These are phyloP conservation scores for Tridacna gigas DNA, from an alignment of 2,888 invertebrate species.

Conservation along the genomic window DNA sequence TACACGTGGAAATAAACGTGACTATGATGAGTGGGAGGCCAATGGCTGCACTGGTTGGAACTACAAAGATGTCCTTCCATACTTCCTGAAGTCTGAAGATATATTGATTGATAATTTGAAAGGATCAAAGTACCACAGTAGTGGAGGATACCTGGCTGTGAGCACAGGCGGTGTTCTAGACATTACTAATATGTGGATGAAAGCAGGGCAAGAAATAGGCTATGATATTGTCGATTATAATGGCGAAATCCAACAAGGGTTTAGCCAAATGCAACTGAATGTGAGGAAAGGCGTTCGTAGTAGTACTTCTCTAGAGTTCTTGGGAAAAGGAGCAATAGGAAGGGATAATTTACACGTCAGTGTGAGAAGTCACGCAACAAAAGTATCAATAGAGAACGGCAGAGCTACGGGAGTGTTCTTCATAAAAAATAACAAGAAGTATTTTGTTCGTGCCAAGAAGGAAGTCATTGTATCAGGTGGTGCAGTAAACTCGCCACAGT, in stretches of 20 bases:
- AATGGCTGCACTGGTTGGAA: slow-evolving; percentile 54
- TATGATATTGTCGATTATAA: slow-evolving; percentile 56
- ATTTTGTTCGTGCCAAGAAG: slow-evolving; percentile 68
- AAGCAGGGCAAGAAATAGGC: slow-evolving; percentile 56
- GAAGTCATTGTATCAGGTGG: slow-evolving; percentile 83
- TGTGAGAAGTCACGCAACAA: slow-evolving; percentile 65
- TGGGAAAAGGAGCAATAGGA: slow-evolving; percentile 41
- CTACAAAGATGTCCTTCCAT: slow-evolving; percentile 58
- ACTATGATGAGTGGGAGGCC: slow-evolving; percentile 57
- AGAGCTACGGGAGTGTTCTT: slow-evolving; percentile 75
- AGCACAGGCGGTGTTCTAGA: slow-evolving; percentile 52
- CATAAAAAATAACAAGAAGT: slow-evolving; percentile 62
- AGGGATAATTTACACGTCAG: slow-evolving; percentile 54
- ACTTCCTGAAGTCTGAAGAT: slow-evolving; percentile 61
- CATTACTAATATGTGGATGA: slow-evolving; percentile 43
- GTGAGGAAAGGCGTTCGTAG: slow-evolving; percentile 48
- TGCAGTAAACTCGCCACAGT: slow-evolving; percentile 82
- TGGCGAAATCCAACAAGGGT: slow-evolving; percentile 50
- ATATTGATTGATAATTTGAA: slow-evolving; percentile 51
- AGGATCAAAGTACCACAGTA: slow-evolving; percentile 54
- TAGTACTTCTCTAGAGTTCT: slow-evolving; percentile 54
- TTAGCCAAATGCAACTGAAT: slow-evolving; percentile 50
- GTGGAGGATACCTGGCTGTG: slow-evolving; percentile 52
- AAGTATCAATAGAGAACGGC: slow-evolving; percentile 72
- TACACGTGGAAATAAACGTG: slow-evolving; percentile 53